Conservation (phyloP, 2,888 invertebrate species). For the Acleris cristana region DNA sequence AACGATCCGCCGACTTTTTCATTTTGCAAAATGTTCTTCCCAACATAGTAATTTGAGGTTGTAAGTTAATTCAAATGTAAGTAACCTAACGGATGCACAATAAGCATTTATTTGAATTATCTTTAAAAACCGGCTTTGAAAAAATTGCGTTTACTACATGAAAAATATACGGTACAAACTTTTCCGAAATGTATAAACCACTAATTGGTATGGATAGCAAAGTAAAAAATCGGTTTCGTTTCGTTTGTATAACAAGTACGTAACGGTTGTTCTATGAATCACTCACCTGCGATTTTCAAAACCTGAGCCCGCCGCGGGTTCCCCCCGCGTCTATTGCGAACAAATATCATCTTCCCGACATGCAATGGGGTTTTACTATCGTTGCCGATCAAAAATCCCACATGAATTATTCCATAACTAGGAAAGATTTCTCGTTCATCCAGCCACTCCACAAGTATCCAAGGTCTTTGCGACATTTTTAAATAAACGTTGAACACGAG, state of each 20-base stretch:
- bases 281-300: constrained; percentile 60
- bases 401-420: constrained; percentile 58
- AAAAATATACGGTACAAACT: too few species aligned
- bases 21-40: too few species aligned
- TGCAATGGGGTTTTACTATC: constrained; percentile 47
- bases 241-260: background rate
- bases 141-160: too few species aligned
- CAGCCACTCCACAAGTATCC: constrained; percentile 69
- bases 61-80: too few species aligned
- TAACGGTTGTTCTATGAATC: constrained; percentile 11
- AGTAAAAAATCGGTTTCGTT: too few species aligned
- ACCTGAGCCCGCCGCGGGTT: constrained; percentile 57
- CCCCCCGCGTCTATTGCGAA: constrained; percentile 48
- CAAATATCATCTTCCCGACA: constrained; percentile 54
- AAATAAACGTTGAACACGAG: constrained; percentile 26
- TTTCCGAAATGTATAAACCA: too few species aligned
- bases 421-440: constrained; percentile 57
- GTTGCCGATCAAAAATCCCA: constrained; percentile 48
- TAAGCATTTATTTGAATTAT: too few species aligned
- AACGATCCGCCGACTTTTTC: too few species aligned
- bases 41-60: too few species aligned
- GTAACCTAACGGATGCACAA: too few species aligned
- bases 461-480: constrained; percentile 56
- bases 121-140: too few species aligned
- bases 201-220: too few species aligned